Percentiles rank a stretch among this genome's conserved stretches.
These are phyloP conservation scores for Hemiscyllium ocellatum DNA, from an alignment of 2,113 vertebrate genomes.

Conservation along the genomic window DNA sequence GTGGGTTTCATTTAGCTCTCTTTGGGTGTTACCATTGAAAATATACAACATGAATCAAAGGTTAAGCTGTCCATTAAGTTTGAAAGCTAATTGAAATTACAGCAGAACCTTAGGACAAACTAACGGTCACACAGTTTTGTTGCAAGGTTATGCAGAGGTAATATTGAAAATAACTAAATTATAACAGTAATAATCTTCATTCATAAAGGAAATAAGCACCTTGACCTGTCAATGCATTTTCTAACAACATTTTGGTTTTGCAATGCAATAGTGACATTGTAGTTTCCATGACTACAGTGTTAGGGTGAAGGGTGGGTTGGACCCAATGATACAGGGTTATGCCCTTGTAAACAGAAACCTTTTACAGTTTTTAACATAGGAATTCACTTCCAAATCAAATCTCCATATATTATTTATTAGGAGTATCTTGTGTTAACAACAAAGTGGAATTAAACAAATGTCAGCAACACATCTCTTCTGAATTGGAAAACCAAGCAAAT, in stretches of 20 bases:
- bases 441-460: neutral
- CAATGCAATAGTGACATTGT: neutral
- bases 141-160: neutral
- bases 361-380: neutral
- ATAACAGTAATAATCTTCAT: neutral
- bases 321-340: neutral
- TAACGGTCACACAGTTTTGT: neutral
- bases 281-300: neutral
- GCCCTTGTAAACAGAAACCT: neutral
- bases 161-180: constrained; percentile 6
- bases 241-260: constrained; percentile 6
- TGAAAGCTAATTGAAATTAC: neutral
- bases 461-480: neutral
- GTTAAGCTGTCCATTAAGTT: neutral
- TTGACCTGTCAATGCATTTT: neutral
- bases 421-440: neutral
- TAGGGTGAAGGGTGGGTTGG: neutral
- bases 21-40: neutral
- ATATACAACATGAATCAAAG: neutral
- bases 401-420: neutral
- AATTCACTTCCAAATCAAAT: neutral
- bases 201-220: neutral
- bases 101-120: neutral
- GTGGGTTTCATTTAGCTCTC: neutral
- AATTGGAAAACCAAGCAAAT: neutral